phyloP scores from a whole-genome alignment of 2,888 invertebrate species.

The Anodontia alba region DNA sequence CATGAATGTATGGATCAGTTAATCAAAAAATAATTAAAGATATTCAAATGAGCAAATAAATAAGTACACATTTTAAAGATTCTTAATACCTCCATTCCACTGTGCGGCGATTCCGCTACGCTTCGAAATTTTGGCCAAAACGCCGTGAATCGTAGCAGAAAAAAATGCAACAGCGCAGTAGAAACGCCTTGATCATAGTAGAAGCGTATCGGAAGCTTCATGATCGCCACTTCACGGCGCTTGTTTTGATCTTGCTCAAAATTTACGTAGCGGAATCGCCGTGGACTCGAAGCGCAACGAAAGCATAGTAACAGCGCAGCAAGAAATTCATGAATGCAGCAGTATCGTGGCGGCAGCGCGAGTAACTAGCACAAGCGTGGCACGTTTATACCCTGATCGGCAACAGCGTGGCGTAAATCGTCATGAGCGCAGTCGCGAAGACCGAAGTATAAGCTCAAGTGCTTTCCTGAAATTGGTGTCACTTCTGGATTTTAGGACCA shows the following conservation, averaged over 20 bases:
- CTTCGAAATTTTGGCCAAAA: background rate
- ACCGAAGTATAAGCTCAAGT: no score
- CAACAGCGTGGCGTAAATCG: no score
- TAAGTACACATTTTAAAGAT: no score
- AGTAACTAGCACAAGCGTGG: background rate
- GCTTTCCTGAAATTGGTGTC: no score
- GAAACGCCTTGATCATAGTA: background rate
- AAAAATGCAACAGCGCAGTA: background rate
- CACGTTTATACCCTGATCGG: background rate
- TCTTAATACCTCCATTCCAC: conserved; percentile 2
- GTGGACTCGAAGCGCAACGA: conserved; percentile 4
- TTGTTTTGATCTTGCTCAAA: background rate
- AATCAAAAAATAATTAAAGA: no score
- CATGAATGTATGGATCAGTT: no score
- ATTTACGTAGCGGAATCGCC: background rate
- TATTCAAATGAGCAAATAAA: no score
- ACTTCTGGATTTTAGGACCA: no score
- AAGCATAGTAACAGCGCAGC: background rate
- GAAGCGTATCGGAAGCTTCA: conserved; percentile 4
- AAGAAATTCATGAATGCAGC: no score
- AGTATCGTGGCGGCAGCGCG: background rate
- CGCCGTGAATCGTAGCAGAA: background rate
- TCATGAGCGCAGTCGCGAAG: no score
- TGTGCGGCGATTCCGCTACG: conserved; percentile 8
- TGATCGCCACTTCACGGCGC: no score